Evolutionary conservation across 2,113 vertebrate genomes (phyloP).

Genomic region (Paradoxurus hermaphroditus): DNA sequence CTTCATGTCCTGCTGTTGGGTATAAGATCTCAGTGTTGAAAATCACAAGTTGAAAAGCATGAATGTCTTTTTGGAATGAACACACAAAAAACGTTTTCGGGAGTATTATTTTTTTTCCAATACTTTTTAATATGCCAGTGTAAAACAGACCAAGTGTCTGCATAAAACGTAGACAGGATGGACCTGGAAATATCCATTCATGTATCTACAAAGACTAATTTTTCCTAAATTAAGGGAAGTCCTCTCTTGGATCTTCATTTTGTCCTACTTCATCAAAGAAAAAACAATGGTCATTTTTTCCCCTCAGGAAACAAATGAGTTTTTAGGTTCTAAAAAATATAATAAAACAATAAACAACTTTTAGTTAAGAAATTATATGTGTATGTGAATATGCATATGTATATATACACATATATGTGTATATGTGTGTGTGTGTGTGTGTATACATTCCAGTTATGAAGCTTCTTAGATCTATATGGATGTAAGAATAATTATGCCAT

Average conservation of each 20-base stretch:
- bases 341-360: background rate
- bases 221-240: background rate
- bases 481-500: background rate
- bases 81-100: background rate
- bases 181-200: background rate
- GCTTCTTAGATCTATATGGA: background rate
- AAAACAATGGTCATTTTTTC: background rate
- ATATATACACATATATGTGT: too few relatives aligned
- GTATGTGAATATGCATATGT: too few relatives aligned
- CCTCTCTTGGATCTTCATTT: background rate
- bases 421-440: background rate
- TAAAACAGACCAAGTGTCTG: background rate
- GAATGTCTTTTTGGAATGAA: background rate
- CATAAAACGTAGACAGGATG: background rate
- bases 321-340: background rate
- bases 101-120: background rate
- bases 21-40: background rate
- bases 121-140: background rate
- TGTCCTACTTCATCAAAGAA: background rate
- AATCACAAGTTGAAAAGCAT: background rate
- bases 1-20: background rate
- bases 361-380: background rate
- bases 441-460: background rate
- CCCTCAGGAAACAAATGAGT: background rate
- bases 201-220: background rate